Evolutionary conservation across 2,113 vertebrate genomes (phyloP), one percentile per base, ranked within the genome.

Genomic region (Hemiprocne comata): DNA sequence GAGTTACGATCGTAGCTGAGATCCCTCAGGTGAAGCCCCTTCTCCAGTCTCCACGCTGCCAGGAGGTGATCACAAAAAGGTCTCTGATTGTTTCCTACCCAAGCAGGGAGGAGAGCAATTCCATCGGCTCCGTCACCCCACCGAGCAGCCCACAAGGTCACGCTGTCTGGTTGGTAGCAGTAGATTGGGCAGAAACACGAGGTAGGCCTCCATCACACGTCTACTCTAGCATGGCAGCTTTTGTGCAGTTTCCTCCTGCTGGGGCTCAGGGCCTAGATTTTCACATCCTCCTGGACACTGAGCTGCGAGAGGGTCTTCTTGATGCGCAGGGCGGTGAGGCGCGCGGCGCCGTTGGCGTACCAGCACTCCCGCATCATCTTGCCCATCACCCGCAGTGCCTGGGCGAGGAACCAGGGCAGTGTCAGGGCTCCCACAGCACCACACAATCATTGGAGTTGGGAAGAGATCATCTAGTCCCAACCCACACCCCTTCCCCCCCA

Each of bases 321-420:
- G 70, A 99, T 99, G 98, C 99, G 99, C 90, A 99, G 98, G 8
- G 99, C 99, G 0, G 99, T 99, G 73, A 99, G 98, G 5, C 99
- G 97, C 40, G 99, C 99, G 0, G 99, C 99, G 1, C 99, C 99
- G 6, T 99, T 99, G 92, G 99, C 98, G 29, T 99, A 99, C 99
- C 99, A 99, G 95, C 99, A 99, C 97, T 99, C 99, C 2, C 99
- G 97, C 99, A 99, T 99, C 98, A 99, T 99, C 98, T 99, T 99
- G 26, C 99, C 99, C 99, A 99, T 99, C 89, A 99, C 99, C 38
- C 99, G 98, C 33, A 99, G 97, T 0, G 99, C 99, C 99, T 99
- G 10, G 25, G 48, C 31, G 21, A 53, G 69, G 73, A 75, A 82
- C 53, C 25, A 66, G 2, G 2, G 61, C 46, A 53, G 53, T 16